phyloP scores from a whole-genome alignment of 2,888 invertebrate species.

The Phaonia tiefii region DNA sequence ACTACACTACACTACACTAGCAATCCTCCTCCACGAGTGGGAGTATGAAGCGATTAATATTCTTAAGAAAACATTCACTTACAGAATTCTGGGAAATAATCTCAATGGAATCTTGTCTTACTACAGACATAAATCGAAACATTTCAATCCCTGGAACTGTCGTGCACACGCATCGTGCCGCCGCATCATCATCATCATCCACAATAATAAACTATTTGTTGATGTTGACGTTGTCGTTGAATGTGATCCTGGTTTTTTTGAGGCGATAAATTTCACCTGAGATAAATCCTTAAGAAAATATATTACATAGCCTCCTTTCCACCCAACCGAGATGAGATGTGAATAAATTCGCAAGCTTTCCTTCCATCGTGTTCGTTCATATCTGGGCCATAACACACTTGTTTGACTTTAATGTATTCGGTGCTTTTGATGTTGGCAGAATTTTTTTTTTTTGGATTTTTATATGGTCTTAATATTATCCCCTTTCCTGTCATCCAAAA shows the following conservation, averaged over 20 bases:
- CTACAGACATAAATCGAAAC: too few relatives aligned
- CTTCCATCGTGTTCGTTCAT: neutral
- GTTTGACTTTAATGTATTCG: slow-evolving; percentile 15
- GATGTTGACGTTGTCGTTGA: neutral
- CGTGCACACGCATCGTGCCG: too few relatives aligned
- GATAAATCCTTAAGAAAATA: slow-evolving; percentile 20
- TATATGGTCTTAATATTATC: neutral
- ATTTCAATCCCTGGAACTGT: too few relatives aligned
- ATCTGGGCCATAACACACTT: slow-evolving; percentile 11
- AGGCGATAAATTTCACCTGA: slow-evolving; percentile 15
- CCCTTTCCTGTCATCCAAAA: neutral
- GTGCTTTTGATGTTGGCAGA: too few relatives aligned
- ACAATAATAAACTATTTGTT: too few relatives aligned
- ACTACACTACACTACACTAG: too few relatives aligned
- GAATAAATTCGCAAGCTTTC: neutral
- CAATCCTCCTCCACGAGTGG: too few relatives aligned
- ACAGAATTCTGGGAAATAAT: too few relatives aligned
- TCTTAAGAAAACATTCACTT: too few relatives aligned
- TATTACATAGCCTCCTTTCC: neutral
- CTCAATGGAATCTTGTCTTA: too few relatives aligned
- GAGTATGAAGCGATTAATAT: too few relatives aligned
- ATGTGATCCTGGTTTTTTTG: neutral
- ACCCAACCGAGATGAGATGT: neutral
- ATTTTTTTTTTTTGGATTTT: neutral
- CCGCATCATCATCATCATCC: too few relatives aligned